Evolutionary conservation across 2,113 vertebrate species (phyloP), one percentile per base, ranked within the genome.

Genomic region (Myrmecobius fasciatus): DNA sequence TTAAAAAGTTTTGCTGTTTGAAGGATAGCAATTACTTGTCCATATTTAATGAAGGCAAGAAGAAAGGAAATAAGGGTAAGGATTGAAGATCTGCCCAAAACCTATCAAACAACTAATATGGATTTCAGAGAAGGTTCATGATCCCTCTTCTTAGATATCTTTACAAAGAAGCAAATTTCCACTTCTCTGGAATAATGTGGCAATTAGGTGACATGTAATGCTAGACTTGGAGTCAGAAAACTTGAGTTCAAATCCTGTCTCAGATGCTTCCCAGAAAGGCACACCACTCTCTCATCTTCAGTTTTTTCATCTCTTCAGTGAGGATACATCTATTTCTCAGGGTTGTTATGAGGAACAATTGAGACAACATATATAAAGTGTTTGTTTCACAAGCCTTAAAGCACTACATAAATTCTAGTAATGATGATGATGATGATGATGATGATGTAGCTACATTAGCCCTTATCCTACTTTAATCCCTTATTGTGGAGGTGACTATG

Each of bases 141-240:
- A 54, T 94, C 43, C 52, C n/a, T 49, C 90, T 53, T 89, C 8
- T 49, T 90, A 67, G 53, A 91, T 53, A 25, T 90, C 92, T 47
- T 95, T 91, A 90, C 49, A 90, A 94, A 96, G 89, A 91, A 28
- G n/a, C 22, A 90, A 67, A 93, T 60, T 25, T 88, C 53, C 52
- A 48, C 43, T 91, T 90, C 11, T 67, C 9, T 53, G 49, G 60
- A 26, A 53, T 26, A 56, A 25, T 43, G 51, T 10, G n/a, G 89
- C 47, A 9, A 10, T 48, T 56, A n/a, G 11, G 5, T 46, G 56
- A 28, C 3, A 60, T 60, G 56, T 28, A 60, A 10, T 60, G 31
- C 60, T 67, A 67, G 60, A 83, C n/a, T 91, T 91, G 67, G 67
- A 83, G 67, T 43, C 36, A 22, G 67, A 20, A 83, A n/a, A 20